A percentile compares a stretch with the other conserved stretches of the same genome.
phyloP scores from a whole-genome alignment of 2,797 vertebrate species.

The Lagocephalus sceleratus region DNA sequence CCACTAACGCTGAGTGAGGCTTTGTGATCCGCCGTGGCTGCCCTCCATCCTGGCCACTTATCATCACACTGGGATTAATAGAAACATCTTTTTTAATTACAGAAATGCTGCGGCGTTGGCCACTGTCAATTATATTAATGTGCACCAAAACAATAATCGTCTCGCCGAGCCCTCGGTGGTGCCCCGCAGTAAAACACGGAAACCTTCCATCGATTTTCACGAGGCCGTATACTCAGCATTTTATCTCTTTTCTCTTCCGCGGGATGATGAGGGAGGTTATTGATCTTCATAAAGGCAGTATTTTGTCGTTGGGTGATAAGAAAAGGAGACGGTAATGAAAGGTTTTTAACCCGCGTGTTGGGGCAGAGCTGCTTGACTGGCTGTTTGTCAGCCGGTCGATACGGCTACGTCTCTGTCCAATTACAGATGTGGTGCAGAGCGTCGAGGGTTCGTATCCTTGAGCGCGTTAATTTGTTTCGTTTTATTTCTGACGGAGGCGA shows the following conservation, averaged over 20 bases:
- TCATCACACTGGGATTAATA: conserved; percentile 71
- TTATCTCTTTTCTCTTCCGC: conserved; percentile 50
- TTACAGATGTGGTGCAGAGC: conserved; percentile 49
- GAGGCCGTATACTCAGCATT: conserved; percentile 56
- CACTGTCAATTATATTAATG: conserved; percentile 67
- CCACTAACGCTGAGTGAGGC: conserved; percentile 38
- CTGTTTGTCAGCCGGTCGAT: conserved; percentile 69
- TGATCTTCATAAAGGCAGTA: conserved; percentile 73
- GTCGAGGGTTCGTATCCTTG: background rate
- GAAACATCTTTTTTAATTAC: conserved; percentile 70
- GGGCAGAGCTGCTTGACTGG: conserved; percentile 37
- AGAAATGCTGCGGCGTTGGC: conserved; percentile 47
- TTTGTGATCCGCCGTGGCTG: conserved; percentile 45
- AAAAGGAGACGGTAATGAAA: conserved; percentile 71
- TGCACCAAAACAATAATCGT: conserved; percentile 65
- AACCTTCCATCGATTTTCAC: conserved; percentile 69
- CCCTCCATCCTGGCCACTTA: conserved; percentile 46
- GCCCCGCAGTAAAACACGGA: conserved; percentile 68
- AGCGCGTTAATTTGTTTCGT: conserved; percentile 15
- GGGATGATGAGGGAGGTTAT: conserved; percentile 53
- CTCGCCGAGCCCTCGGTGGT: conserved; percentile 53
- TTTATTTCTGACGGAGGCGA: background rate
- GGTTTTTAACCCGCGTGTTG: conserved; percentile 66
- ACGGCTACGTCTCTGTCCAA: conserved; percentile 68
- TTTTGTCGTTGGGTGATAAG: conserved; percentile 66